Percentiles rank a stretch among this genome's conserved stretches.
Evolutionary conservation across 2,797 vertebrate genomes (phyloP).

Genomic region (Poliocrania exsul): DNA sequence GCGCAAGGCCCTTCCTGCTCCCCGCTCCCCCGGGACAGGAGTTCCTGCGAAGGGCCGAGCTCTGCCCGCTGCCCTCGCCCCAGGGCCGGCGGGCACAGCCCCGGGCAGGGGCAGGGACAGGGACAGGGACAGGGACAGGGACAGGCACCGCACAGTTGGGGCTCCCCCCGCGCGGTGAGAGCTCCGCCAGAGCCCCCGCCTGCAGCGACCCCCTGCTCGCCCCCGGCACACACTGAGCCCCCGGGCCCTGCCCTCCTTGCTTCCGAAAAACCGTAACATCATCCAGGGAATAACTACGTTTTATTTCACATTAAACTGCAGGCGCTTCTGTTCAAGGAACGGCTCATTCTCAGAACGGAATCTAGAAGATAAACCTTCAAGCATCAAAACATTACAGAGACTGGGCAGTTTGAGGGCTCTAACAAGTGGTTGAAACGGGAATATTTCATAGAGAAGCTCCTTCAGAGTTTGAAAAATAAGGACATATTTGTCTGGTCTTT

Average conservation of each 20-base stretch:
- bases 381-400: background rate
- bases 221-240: background rate
- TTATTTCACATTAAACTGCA: background rate
- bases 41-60: no score
- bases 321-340: background rate
- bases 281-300: fast-evolving
- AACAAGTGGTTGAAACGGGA: background rate
- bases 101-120: no score
- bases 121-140: background rate
- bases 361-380: background rate
- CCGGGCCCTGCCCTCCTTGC: background rate
- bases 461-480: background rate
- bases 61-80: no score
- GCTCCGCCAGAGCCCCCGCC: background rate
- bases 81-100: background rate
- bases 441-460: background rate
- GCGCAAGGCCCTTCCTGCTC: no score
- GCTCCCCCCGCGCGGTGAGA: background rate
- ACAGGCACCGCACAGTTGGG: no score
- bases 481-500: background rate
- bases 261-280: background rate
- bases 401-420: background rate
- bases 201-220: background rate
- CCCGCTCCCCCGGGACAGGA: no score
- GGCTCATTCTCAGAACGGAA: background rate